A percentile compares a stretch with the other conserved stretches of the same genome.
These are phyloP conservation scores for Mesorhabditis sp. DNA, from an alignment of 2,888 invertebrate species.

Conservation along the genomic window DNA sequence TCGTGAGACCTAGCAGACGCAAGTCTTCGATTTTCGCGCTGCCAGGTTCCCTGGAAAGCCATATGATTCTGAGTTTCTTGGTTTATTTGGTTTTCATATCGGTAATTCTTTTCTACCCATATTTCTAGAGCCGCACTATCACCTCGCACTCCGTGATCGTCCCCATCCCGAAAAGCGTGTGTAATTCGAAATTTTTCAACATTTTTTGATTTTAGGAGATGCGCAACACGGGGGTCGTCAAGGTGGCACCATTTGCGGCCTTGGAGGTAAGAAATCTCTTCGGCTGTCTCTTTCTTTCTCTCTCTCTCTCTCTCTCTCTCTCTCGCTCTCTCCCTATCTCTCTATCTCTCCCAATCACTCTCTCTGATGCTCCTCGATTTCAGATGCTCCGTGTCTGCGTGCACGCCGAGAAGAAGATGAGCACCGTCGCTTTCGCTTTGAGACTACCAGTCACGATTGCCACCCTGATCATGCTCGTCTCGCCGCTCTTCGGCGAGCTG, in stretches of 20 bases:
- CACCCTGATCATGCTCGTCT: conserved; percentile 44
- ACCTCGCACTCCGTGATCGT: no score
- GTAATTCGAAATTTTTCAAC: no score
- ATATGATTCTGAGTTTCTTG: no score
- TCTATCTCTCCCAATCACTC: background rate
- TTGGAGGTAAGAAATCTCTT: conserved; percentile 10
- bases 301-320: background rate
- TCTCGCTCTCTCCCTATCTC: no score
- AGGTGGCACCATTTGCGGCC: conserved; percentile 17
- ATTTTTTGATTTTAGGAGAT: no score
- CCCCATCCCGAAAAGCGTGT: no score
- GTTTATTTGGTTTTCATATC: no score
- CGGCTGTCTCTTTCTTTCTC: background rate
- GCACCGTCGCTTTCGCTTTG: conserved; percentile 43
- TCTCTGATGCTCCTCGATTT: background rate
- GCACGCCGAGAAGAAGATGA: conserved; percentile 49
- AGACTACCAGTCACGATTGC: conserved; percentile 45
- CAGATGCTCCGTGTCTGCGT: conserved; percentile 41
- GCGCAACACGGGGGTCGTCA: conserved; percentile 11
- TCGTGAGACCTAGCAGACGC: no score
- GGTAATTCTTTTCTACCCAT: no score
- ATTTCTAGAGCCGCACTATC: no score
- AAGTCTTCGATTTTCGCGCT: no score
- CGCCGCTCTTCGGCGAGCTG: conserved; percentile 54
- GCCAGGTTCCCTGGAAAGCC: no score